Evolutionary conservation across 1,140 invertebrate genomes (phyloP).

Genomic region (Tribolium madens): DNA sequence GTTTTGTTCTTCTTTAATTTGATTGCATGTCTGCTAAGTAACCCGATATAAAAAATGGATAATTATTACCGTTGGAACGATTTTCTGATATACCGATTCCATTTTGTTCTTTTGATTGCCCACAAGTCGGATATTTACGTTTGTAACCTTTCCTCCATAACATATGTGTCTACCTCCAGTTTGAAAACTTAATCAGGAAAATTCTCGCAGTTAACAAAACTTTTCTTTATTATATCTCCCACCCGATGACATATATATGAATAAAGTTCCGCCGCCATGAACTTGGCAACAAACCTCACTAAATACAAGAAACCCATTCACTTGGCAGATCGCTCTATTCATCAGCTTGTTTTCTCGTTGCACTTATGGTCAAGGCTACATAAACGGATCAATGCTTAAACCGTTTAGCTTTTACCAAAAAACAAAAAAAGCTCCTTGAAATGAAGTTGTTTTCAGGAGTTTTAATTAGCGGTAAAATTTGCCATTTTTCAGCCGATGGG

Average conservation of each 20-base stretch:
- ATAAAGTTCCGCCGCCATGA: slow-evolving; percentile 25
- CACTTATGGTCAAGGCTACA: slow-evolving; percentile 3
- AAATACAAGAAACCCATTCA: slow-evolving; percentile 11
- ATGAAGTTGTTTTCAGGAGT: not conserved
- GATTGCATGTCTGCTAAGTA: no score
- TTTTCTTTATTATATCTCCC: not conserved
- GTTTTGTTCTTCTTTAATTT: no score
- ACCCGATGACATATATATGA: slow-evolving; percentile 4
- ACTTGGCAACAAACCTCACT: slow-evolving; percentile 36
- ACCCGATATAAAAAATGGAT: no score
- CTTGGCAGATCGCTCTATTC: slow-evolving; percentile 12
- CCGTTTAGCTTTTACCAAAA: not conserved
- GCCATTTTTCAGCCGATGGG: not conserved
- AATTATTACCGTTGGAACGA: no score
- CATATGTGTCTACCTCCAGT: not conserved
- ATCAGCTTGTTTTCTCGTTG: slow-evolving; percentile 10
- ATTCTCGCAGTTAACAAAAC: not conserved
- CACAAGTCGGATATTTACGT: not conserved
- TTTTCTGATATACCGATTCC: no score
- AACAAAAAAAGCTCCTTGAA: slow-evolving; percentile 9
- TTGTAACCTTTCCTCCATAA: not conserved
- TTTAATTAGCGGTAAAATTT: not conserved
- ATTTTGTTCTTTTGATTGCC: not conserved
- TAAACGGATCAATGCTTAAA: not conserved
- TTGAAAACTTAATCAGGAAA: not conserved